Conservation (phyloP, 2,888 invertebrate genomes). For the Cylindroiulus punctatus region DNA sequence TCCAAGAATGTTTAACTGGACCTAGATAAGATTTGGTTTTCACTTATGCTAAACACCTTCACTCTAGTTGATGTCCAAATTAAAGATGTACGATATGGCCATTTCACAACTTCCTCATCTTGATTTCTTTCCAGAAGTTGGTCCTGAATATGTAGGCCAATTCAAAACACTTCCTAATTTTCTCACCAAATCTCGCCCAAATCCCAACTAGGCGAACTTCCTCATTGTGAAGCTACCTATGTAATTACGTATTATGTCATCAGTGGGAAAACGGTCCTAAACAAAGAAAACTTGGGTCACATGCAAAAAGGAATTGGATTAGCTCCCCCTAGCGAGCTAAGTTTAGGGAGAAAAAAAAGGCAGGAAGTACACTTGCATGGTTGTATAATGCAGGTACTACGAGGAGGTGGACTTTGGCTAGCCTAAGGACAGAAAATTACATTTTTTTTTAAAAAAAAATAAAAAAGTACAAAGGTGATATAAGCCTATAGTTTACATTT, state of each 20-base stretch:
- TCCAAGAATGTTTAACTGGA: not conserved
- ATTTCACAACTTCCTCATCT: not conserved
- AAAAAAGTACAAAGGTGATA: not conserved
- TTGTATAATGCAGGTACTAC: not conserved
- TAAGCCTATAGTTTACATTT: slow-evolving; percentile 23
- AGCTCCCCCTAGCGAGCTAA: slow-evolving; percentile 45
- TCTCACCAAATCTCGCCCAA: slow-evolving; percentile 35
- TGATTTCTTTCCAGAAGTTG: not conserved
- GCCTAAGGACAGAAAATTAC: slow-evolving; percentile 10
- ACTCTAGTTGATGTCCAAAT: not conserved
- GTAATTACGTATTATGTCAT: slow-evolving; percentile 6
- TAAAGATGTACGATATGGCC: not conserved
- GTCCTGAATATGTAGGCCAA: not conserved
- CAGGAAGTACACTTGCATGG: slow-evolving; percentile 41
- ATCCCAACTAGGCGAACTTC: slow-evolving; percentile 47
- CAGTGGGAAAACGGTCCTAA: slow-evolving; percentile 43
- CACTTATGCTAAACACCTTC: not conserved
- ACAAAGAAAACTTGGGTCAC: slow-evolving; percentile 36
- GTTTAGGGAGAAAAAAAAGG: slow-evolving; percentile 5
- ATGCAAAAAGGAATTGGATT: slow-evolving; percentile 6
- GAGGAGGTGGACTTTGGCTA: not conserved
- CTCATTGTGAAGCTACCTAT: not conserved
- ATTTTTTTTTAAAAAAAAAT: not conserved
- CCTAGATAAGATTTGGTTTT: not conserved
- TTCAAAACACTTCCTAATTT: slow-evolving; percentile 17